Base-by-base conservation (phyloP, 2,113 vertebrate genomes). In the Phrynosoma platyrhinos region DNA sequence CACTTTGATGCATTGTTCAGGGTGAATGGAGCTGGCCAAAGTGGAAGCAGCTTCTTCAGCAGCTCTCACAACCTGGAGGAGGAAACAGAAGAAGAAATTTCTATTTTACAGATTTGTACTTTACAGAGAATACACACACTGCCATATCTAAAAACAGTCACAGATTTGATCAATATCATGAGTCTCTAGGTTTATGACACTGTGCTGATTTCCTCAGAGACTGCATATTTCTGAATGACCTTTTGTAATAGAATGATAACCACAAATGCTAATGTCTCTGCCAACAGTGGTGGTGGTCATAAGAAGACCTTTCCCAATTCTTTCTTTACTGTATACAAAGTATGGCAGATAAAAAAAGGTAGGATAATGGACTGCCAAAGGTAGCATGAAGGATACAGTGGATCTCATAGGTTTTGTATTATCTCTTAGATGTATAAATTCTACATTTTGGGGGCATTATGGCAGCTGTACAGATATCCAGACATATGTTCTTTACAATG, bases 1-100 rank as follows among this genome's bases (percentile, higher is more conserved):
- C 84, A 99, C 99, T 95, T 99, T 99, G 97, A 99, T 99, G 97
- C 99, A 99, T 94, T 99, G 99, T 95, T 99, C 99, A 0, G 99
- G 98, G 94, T 99, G 98, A 93, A 99, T 99, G 90, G 99, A 99
- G 79, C 98, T 97, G 0, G 99, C 99, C 93, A 99, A 94, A 0
- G 98, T 99, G 84, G 98, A 97, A 0, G 99, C 98, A 0, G 99
- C 98, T 96, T 99, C 99, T 93, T 99, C 99, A 0, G 99, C 99
- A 8, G 99, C 99, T 88, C 99, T 97, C 71, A 99, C 98, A n/a
- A 99, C 99, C 99, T 99, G 91, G 25, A 95, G 96, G 21, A 10
- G 23, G 27, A 12, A 0, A 64, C 83, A 89, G 92, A 81, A 32
- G 0, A 86, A 81, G 55, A 88, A 90, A 89, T 52, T 14, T 30